A percentile compares a stretch with the other conserved stretches of the same genome.
Conservation (phyloP, 2,113 vertebrate genomes). For the Budorcas taxicolor region DNA sequence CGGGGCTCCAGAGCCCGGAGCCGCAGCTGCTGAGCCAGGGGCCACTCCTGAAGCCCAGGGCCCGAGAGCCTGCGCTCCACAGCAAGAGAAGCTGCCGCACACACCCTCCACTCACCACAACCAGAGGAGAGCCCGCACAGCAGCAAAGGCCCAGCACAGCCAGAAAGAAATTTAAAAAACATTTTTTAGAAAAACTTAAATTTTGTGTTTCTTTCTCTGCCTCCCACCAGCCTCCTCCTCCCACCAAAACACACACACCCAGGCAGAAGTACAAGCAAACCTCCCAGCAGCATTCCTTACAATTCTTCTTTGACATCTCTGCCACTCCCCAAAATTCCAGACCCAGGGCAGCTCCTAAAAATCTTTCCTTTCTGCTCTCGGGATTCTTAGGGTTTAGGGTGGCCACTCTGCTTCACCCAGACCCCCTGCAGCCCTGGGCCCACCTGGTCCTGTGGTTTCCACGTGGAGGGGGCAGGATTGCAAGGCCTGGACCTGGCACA, state of each 20-base stretch:
- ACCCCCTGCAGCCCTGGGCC: neutral
- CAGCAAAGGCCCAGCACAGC: neutral
- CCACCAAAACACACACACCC: neutral
- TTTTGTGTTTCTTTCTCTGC: neutral
- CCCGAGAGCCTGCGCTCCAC: neutral
- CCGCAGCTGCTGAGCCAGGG: neutral
- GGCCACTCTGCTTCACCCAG: neutral
- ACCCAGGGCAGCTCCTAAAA: neutral
- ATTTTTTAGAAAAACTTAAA: neutral
- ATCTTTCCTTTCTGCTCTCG: neutral
- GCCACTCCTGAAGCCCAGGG: neutral
- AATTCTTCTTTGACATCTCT: neutral
- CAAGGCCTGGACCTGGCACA: too few species aligned
- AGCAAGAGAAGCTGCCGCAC: accelerated
- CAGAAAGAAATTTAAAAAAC: neutral
- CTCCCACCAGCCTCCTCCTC: neutral
- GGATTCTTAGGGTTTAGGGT: neutral
- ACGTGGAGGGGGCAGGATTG: neutral
- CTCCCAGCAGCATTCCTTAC: neutral
- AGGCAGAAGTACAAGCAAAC: neutral
- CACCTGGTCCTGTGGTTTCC: neutral
- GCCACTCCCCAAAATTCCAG: slow-evolving; percentile 40
- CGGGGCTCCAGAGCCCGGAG: neutral
- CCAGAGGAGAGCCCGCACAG: neutral
- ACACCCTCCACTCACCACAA: neutral